Evolutionary conservation across 2,888 invertebrate genomes (phyloP).

Genomic region (Lingula anatina): DNA sequence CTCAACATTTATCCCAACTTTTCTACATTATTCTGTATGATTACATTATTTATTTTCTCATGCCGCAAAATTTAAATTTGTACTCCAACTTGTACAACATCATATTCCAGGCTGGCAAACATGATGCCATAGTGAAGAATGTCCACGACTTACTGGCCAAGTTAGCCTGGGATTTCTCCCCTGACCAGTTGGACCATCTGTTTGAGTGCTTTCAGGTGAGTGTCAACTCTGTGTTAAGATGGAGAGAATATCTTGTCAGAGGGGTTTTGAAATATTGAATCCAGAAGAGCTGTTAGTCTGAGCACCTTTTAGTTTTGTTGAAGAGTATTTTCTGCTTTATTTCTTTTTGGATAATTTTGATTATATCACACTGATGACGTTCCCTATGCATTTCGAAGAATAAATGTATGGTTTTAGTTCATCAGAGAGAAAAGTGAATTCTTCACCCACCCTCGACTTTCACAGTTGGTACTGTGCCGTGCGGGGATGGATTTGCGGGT

Average conservation of each 20-base stretch:
- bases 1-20: too few species aligned
- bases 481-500: too few species aligned
- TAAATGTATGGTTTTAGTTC: too few species aligned
- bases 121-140: conserved; percentile 95
- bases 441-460: too few species aligned
- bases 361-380: too few species aligned
- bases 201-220: conserved; percentile 92
- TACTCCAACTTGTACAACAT: too few species aligned
- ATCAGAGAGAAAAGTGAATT: too few species aligned
- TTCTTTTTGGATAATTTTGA: not conserved
- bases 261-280: not conserved
- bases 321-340: not conserved
- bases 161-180: conserved; percentile 96
- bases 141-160: conserved; percentile 94
- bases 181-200: conserved; percentile 92
- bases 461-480: too few species aligned
- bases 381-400: too few species aligned
- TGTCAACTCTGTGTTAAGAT: conserved; percentile 4
- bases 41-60: too few species aligned
- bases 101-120: conserved; percentile 70
- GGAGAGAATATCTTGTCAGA: not conserved
- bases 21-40: too few species aligned
- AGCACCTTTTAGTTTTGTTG: not conserved
- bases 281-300: not conserved
- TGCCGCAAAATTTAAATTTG: too few species aligned